Conservation (phyloP, 2,113 vertebrate species). For the Phrynocephalus versicolor region DNA sequence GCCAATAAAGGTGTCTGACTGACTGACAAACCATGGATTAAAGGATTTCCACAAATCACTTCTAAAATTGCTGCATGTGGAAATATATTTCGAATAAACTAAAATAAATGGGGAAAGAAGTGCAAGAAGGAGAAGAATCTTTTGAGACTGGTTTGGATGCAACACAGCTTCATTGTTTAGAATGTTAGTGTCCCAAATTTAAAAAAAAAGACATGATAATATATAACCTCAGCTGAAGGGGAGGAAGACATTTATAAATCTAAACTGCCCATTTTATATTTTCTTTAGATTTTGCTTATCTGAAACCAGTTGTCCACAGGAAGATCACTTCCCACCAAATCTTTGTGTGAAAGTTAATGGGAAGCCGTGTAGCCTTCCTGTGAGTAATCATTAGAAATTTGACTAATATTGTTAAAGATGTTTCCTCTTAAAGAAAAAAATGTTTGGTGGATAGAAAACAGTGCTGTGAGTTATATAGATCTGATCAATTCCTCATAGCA, state of each 20-base stretch:
- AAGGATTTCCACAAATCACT: neutral
- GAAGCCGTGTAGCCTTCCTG: constrained; percentile 97
- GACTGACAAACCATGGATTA: neutral
- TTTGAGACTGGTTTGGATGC: no score
- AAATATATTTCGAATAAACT: neutral
- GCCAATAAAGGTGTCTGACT: no score
- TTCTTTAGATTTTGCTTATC: constrained; percentile 95
- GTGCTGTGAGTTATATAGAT: neutral
- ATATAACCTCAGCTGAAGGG: neutral
- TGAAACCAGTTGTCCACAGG: constrained; percentile 99
- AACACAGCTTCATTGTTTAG: no score
- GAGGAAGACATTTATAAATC: neutral
- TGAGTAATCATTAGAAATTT: constrained; percentile 76
- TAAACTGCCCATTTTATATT: constrained; percentile 46
- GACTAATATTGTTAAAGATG: neutral
- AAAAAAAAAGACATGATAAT: no score
- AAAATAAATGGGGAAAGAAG: no score
- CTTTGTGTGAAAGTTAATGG: constrained; percentile 98
- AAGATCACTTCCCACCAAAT: constrained; percentile 98
- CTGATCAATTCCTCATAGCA: no score
- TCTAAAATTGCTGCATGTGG: neutral
- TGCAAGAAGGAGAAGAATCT: no score
- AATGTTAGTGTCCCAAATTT: no score
- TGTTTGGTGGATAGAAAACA: neutral
- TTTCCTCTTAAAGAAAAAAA: neutral